phyloP scores from a whole-genome alignment of 2,888 invertebrate species.

The Crepidodera aurea region DNA sequence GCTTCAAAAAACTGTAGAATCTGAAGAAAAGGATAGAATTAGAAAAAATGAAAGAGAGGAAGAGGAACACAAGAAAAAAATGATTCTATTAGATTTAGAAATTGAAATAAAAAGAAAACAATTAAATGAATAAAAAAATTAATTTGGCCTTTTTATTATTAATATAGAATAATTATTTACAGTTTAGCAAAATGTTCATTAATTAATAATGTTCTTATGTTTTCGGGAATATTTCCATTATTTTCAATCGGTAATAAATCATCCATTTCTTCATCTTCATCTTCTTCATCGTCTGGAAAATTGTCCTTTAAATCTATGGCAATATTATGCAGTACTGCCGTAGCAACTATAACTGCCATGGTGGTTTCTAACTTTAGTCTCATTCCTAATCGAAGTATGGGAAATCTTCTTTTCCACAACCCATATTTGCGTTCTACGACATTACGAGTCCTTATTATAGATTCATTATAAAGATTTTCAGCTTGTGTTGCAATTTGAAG shows the following conservation, averaged over 20 bases:
- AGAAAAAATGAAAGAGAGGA: not conserved
- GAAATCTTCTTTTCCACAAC: slow-evolving; percentile 46
- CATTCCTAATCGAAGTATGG: slow-evolving; percentile 35
- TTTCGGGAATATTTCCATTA: not conserved
- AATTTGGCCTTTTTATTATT: not conserved
- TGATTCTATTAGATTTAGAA: not conserved
- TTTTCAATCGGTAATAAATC: not conserved
- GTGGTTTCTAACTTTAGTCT: not conserved
- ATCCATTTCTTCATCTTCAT: not conserved
- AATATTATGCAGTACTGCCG: not conserved
- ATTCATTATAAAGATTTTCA: slow-evolving; percentile 16
- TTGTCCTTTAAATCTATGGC: not conserved
- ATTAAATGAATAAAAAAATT: not conserved
- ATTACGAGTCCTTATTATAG: slow-evolving; percentile 45
- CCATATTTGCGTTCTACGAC: slow-evolving; percentile 43
- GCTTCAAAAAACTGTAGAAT: not conserved
- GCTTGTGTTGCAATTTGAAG: not conserved
- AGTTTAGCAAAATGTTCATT: not conserved
- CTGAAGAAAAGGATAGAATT: not conserved
- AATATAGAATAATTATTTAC: not conserved
- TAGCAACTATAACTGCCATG: not conserved
- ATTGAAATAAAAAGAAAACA: not conserved
- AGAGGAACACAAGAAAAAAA: not conserved
- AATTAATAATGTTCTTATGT: not conserved
- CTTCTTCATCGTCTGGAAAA: not conserved